Conservation (phyloP, 2,888 invertebrate species). For the Trisateles emortualis region DNA sequence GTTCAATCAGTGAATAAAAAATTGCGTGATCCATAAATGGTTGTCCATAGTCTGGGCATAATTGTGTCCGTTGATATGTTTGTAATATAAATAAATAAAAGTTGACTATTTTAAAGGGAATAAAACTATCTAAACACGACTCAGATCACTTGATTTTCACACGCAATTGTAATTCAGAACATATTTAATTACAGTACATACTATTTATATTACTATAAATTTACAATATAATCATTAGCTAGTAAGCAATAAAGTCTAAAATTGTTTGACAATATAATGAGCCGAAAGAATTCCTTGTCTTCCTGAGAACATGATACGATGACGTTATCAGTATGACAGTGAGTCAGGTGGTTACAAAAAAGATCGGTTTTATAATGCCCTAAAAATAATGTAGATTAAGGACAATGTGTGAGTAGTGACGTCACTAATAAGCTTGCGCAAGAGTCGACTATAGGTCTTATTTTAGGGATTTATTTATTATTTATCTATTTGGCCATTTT, state of each 20-base stretch:
- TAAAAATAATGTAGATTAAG: slow-evolving; percentile 27
- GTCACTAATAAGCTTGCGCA: slow-evolving; percentile 26
- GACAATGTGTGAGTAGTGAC: slow-evolving; percentile 38
- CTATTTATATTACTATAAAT: not conserved
- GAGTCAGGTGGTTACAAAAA: slow-evolving; percentile 54
- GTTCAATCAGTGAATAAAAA: too few relatives aligned
- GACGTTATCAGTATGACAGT: slow-evolving; percentile 63
- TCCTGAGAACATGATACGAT: slow-evolving; percentile 27
- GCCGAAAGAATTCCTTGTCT: slow-evolving; percentile 21
- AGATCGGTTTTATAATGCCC: slow-evolving; percentile 24
- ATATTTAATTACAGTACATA: slow-evolving; percentile 1
- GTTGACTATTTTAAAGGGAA: too few relatives aligned
- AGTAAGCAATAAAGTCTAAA: slow-evolving; percentile 16
- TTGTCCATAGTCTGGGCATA: too few relatives aligned
- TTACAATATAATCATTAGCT: slow-evolving; percentile 9
- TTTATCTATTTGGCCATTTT: slow-evolving; percentile 7
- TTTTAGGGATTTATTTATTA: not conserved
- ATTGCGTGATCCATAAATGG: too few relatives aligned
- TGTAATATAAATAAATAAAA: too few relatives aligned
- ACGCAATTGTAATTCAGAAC: slow-evolving; percentile 1
- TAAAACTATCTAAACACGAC: not conserved
- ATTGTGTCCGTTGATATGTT: too few relatives aligned
- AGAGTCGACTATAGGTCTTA: slow-evolving; percentile 7
- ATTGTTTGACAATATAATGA: slow-evolving; percentile 11
- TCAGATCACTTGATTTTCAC: slow-evolving; percentile 5